phyloP scores from a whole-genome alignment of 2,888 invertebrate species.

The Mimachlamys varia region DNA sequence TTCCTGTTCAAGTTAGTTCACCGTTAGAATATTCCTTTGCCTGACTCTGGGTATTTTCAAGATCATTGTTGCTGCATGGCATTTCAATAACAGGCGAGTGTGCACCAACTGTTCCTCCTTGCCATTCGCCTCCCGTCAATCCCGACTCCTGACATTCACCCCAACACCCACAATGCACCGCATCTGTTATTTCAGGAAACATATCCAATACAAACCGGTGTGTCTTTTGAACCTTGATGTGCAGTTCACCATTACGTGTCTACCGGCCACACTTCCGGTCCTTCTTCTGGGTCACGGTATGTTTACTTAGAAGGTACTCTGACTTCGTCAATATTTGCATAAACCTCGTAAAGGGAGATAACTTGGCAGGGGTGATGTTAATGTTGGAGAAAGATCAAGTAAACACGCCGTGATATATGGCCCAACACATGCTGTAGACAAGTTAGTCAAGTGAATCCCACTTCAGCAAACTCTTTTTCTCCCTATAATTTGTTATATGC shows the following conservation, averaged over 20 bases:
- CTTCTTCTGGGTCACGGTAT: neutral
- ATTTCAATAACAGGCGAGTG: neutral
- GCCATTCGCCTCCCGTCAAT: neutral
- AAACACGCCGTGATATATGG: neutral
- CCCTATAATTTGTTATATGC: no score
- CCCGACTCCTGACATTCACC: neutral
- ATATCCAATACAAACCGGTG: neutral
- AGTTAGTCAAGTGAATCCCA: neutral
- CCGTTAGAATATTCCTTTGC: neutral
- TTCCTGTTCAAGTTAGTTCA: neutral
- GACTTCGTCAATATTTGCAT: conserved; percentile 7
- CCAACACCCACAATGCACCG: conserved; percentile 19
- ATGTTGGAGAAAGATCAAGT: neutral
- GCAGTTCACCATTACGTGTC: neutral
- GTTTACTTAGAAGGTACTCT: neutral
- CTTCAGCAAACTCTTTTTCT: no score
- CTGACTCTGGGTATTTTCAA: neutral
- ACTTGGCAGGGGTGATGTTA: conserved; percentile 16
- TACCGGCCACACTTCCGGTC: neutral
- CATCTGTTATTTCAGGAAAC: neutral
- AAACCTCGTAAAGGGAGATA: neutral
- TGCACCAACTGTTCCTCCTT: neutral
- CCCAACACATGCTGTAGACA: neutral
- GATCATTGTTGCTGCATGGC: neutral
- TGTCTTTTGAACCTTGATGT: neutral